Evolutionary conservation across 2,797 vertebrate species (phyloP).

Genomic region (Aulostomus chinensis): DNA sequence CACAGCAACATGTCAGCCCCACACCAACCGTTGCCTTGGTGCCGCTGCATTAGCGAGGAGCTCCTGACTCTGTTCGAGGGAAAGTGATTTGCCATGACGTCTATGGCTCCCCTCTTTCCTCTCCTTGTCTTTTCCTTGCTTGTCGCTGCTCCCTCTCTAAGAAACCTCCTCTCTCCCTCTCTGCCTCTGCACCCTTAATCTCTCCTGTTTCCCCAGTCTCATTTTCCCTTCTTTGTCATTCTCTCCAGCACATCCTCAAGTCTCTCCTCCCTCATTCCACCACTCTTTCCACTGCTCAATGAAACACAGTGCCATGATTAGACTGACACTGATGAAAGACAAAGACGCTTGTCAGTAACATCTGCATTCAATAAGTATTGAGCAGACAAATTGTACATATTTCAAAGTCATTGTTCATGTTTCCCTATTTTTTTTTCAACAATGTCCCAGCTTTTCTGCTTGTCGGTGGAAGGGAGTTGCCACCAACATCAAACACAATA

Average conservation of each 20-base stretch:
- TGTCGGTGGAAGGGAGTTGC: conserved; percentile 27
- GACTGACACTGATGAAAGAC: conserved; percentile 63
- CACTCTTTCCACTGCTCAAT: conserved; percentile 30
- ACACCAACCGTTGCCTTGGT: conserved; percentile 81
- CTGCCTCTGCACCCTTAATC: conserved; percentile 57
- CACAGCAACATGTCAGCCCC: conserved; percentile 79
- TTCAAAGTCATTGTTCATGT: conserved; percentile 34
- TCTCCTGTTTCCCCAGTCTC: conserved; percentile 48
- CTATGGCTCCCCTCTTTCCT: conserved; percentile 45
- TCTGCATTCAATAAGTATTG: conserved; percentile 71
- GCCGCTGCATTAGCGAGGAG: conserved; percentile 62
- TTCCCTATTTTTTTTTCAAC: conserved; percentile 32
- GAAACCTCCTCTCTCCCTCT: conserved; percentile 28
- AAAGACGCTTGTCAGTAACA: conserved; percentile 56
- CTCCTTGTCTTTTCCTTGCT: conserved; percentile 36
- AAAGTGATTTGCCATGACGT: conserved; percentile 76
- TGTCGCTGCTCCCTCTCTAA: conserved; percentile 42
- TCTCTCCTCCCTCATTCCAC: conserved; percentile 55
- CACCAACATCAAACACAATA: conserved; percentile 36
- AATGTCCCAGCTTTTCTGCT: conserved; percentile 28
- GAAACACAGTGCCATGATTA: conserved; percentile 64
- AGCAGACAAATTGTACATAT: conserved; percentile 53
- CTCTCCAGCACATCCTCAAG: conserved; percentile 62
- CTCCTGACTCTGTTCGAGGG: conserved; percentile 56
- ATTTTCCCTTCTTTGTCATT: conserved; percentile 70